These are phyloP conservation scores for Coptotermes formosanus DNA, from an alignment of 1,140 invertebrate genomes.

Conservation along the genomic window DNA sequence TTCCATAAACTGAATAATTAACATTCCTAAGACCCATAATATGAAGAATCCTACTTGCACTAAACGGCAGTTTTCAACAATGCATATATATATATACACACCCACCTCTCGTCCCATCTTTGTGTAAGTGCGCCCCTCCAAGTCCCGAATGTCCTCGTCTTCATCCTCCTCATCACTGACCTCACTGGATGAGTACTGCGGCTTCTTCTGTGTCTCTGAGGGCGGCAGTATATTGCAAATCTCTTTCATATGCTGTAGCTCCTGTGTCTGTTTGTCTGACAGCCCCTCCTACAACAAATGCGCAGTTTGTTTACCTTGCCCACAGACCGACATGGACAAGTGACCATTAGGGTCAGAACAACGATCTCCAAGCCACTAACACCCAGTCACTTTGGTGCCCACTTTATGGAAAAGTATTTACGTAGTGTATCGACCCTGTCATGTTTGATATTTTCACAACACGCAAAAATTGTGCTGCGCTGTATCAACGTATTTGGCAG, in stretches of 20 bases:
- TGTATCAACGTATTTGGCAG: too few species aligned
- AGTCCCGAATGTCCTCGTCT: constrained; percentile 67
- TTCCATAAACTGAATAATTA: too few species aligned
- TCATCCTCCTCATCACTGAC: constrained; percentile 61
- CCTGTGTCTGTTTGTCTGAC: constrained; percentile 43
- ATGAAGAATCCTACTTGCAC: too few species aligned
- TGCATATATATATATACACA: not conserved
- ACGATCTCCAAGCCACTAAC: not conserved
- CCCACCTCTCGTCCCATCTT: constrained; percentile 74
- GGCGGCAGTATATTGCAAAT: not conserved
- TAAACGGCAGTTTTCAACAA: too few species aligned
- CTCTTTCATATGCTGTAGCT: constrained; percentile 32
- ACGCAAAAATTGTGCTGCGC: too few species aligned
- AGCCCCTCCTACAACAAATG: constrained; percentile 40
- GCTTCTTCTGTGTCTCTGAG: constrained; percentile 25
- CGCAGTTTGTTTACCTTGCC: not conserved
- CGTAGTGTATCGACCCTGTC: too few species aligned
- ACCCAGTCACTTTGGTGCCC: not conserved
- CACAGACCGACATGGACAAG: not conserved
- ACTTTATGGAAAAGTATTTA: not conserved
- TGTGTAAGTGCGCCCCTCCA: constrained; percentile 75
- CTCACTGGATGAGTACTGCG: constrained; percentile 42
- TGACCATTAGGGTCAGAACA: not conserved
- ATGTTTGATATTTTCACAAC: too few species aligned
- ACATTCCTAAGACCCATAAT: too few species aligned